phyloP scores from a whole-genome alignment of 2,113 vertebrate species.

The Halichoeres trimaculatus region DNA sequence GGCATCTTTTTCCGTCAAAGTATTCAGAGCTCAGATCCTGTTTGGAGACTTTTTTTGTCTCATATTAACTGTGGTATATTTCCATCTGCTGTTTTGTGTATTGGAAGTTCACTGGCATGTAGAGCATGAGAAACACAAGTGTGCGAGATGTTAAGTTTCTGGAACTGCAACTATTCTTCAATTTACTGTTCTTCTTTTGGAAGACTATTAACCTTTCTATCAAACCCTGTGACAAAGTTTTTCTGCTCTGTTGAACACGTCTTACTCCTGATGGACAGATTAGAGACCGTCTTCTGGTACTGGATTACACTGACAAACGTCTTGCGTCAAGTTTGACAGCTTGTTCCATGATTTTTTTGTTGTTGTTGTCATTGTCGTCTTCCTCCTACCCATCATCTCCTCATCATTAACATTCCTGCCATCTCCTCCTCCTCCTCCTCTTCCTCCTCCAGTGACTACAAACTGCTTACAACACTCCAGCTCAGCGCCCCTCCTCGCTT shows the following conservation, averaged over 20 bases:
- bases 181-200: too few relatives aligned
- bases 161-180: too few relatives aligned
- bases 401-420: constrained; percentile 53
- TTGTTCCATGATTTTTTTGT: neutral
- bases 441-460: constrained; percentile 31
- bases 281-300: neutral
- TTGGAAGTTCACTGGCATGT: neutral
- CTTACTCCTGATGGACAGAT: neutral
- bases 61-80: constrained; percentile 7
- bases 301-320: neutral
- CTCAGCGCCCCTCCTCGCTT: constrained; percentile 39
- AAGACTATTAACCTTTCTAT: too few relatives aligned
- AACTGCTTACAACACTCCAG: constrained; percentile 24
- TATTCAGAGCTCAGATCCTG: constrained; percentile 22
- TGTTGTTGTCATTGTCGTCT: constrained; percentile 21
- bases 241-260: neutral
- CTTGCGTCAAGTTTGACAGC: neutral
- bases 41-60: neutral
- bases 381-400: constrained; percentile 21
- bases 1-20: constrained; percentile 28
- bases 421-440: constrained; percentile 47
- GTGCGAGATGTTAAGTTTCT: too few relatives aligned
- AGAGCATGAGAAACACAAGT: too few relatives aligned
- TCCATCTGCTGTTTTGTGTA: neutral
- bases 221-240: too few relatives aligned